phyloP scores from a whole-genome alignment of 2,113 vertebrate species.

The Oncorhynchus mykiss region DNA sequence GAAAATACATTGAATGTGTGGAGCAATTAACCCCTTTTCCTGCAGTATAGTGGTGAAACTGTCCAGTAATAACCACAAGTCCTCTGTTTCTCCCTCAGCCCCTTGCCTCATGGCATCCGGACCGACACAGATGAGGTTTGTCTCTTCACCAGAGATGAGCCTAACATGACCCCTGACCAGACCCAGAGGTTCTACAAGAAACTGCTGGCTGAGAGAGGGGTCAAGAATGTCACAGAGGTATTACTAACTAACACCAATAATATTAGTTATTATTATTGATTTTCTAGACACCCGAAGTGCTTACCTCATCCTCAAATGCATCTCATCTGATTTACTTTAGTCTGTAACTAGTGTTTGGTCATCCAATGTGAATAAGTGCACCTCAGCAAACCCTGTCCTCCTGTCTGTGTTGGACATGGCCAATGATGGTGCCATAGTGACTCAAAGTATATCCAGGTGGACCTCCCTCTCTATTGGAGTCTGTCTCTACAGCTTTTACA shows the following conservation, averaged over 20 bases:
- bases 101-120: slow-evolving; percentile 81
- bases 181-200: slow-evolving; percentile 85
- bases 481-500: slow-evolving; percentile 58
- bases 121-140: slow-evolving; percentile 82
- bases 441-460: slow-evolving; percentile 50
- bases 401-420: slow-evolving; percentile 34
- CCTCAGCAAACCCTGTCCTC: slow-evolving; percentile 42
- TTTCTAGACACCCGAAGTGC: too few species aligned
- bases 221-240: slow-evolving; percentile 83
- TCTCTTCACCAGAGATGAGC: slow-evolving; percentile 88
- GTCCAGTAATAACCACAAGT: background rate
- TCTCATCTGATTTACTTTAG: too few species aligned
- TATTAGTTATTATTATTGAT: too few species aligned
- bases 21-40: too few species aligned
- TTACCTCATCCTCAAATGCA: too few species aligned
- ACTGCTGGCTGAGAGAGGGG: slow-evolving; percentile 76
- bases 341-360: background rate
- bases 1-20: too few species aligned
- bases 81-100: slow-evolving; percentile 59
- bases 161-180: slow-evolving; percentile 83
- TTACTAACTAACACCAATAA: background rate
- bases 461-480: slow-evolving; percentile 27
- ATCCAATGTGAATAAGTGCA: slow-evolving; percentile 9
- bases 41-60: too few species aligned
- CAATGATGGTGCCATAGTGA: slow-evolving; percentile 39